Conservation (phyloP, 1,140 invertebrate genomes). For the Drosophila auraria region DNA sequence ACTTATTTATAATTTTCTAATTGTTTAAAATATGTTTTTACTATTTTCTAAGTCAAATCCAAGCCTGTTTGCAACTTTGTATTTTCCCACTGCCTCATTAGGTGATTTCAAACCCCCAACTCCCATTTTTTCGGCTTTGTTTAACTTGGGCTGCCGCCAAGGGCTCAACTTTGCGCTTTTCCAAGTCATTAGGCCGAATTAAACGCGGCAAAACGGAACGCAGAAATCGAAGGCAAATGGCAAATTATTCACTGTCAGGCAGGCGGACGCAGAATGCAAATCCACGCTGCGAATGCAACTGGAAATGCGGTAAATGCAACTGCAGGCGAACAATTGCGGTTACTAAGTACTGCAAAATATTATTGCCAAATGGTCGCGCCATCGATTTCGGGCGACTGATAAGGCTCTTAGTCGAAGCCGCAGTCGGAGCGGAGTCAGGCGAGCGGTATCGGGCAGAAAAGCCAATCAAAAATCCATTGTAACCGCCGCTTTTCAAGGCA, state of each 20-base stretch:
- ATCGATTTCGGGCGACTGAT: slow-evolving; percentile 70
- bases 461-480: slow-evolving; percentile 26
- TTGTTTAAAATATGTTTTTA: too few relatives aligned
- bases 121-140: not conserved
- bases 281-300: slow-evolving; percentile 34
- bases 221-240: slow-evolving; percentile 69
- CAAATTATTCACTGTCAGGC: slow-evolving; percentile 83
- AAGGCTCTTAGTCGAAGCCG: slow-evolving; percentile 31
- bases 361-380: slow-evolving; percentile 70
- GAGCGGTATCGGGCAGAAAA: slow-evolving; percentile 15
- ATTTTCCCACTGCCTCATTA: slow-evolving; percentile 23
- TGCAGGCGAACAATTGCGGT: slow-evolving; percentile 49
- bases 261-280: slow-evolving; percentile 54
- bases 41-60: not conserved
- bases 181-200: slow-evolving; percentile 72
- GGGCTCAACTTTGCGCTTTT: slow-evolving; percentile 72
- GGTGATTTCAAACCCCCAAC: not conserved
- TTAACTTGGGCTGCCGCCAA: slow-evolving; percentile 35
- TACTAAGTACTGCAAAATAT: slow-evolving; percentile 63
- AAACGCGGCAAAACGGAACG: slow-evolving; percentile 53
- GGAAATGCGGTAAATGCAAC: slow-evolving; percentile 34
- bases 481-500: slow-evolving; percentile 65
- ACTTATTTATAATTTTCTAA: too few relatives aligned
- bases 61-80: not conserved
- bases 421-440: slow-evolving; percentile 36